These are phyloP conservation scores for Eulemur mongoz DNA, from an alignment of 2,797 vertebrate genomes.

Conservation along the genomic window DNA sequence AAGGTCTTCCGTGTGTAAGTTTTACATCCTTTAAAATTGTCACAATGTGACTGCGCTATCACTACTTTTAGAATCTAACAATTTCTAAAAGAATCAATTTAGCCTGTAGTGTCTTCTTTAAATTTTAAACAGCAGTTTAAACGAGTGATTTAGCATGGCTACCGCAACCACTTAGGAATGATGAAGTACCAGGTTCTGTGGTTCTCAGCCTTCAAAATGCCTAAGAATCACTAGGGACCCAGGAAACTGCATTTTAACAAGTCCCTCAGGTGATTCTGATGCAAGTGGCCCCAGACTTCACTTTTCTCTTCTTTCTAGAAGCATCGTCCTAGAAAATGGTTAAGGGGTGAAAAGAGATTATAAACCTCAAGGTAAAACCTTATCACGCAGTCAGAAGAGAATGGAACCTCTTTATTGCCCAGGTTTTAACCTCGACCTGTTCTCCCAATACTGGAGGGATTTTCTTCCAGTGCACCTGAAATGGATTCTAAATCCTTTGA, in stretches of 20 bases:
- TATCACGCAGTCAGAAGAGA: neutral
- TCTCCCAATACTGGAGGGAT: neutral
- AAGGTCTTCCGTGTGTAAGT: neutral
- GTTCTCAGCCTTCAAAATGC: neutral
- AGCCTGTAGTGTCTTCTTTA: constrained; percentile 43
- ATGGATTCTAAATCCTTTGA: constrained; percentile 52
- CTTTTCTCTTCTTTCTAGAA: neutral
- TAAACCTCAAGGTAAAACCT: neutral
- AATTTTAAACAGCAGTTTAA: constrained; percentile 35
- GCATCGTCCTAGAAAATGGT: neutral
- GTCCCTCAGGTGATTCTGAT: neutral
- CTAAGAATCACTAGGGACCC: no score
- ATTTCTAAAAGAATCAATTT: constrained; percentile 52
- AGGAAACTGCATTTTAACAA: neutral
- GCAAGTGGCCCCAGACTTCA: neutral
- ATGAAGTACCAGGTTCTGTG: neutral
- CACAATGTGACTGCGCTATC: neutral
- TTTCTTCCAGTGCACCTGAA: constrained; percentile 47
- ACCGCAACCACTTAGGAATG: neutral
- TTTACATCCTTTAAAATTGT: neutral
- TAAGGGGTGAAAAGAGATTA: neutral
- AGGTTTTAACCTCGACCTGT: neutral
- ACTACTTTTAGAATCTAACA: constrained; percentile 28
- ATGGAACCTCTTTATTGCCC: neutral
- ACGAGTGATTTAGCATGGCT: neutral